A percentile compares a stretch with the other conserved stretches of the same genome.
These are phyloP conservation scores for Astropecten irregularis DNA, from an alignment of 53 echinoderm and acorn worm genomes.

Conservation along the genomic window DNA sequence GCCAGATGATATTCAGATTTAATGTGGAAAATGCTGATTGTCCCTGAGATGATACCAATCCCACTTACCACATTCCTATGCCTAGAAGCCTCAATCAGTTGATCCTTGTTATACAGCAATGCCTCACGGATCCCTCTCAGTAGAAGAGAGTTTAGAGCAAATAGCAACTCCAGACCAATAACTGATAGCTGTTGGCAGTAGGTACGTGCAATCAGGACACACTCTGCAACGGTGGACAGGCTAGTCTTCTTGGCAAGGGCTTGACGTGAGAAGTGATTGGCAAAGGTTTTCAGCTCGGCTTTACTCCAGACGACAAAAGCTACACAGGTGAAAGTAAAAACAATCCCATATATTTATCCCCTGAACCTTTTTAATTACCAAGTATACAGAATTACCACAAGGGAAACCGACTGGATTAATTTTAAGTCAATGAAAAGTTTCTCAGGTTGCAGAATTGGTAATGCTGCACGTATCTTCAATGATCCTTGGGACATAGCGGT, in stretches of 20 bases:
- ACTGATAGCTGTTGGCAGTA: slow-evolving; percentile 81
- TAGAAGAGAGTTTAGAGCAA: slow-evolving; percentile 81
- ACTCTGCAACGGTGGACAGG: slow-evolving; percentile 86
- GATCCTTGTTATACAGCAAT: slow-evolving; percentile 87
- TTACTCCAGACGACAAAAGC: slow-evolving; percentile 98
- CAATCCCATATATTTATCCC: background rate
- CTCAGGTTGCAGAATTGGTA: too few species aligned
- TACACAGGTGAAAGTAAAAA: slow-evolving; percentile 15
- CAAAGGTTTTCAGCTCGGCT: slow-evolving; percentile 85
- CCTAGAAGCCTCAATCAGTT: slow-evolving; percentile 92
- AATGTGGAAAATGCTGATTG: too few species aligned
- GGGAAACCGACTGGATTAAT: too few species aligned
- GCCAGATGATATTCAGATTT: too few species aligned
- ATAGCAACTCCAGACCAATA: slow-evolving; percentile 88
- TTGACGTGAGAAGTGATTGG: slow-evolving; percentile 90
- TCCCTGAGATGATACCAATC: too few species aligned
- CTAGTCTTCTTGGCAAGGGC: slow-evolving; percentile 95
- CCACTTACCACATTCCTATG: slow-evolving; percentile 93
- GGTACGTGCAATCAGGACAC: slow-evolving; percentile 78
- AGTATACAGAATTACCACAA: too few species aligned
- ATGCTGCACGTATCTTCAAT: too few species aligned
- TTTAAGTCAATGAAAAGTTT: too few species aligned
- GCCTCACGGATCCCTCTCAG: slow-evolving; percentile 88
- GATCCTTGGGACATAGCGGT: too few species aligned
- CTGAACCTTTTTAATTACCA: background rate